Evolutionary conservation across 1,140 invertebrate genomes (phyloP).

Genomic region (Procambarus virginalis): DNA sequence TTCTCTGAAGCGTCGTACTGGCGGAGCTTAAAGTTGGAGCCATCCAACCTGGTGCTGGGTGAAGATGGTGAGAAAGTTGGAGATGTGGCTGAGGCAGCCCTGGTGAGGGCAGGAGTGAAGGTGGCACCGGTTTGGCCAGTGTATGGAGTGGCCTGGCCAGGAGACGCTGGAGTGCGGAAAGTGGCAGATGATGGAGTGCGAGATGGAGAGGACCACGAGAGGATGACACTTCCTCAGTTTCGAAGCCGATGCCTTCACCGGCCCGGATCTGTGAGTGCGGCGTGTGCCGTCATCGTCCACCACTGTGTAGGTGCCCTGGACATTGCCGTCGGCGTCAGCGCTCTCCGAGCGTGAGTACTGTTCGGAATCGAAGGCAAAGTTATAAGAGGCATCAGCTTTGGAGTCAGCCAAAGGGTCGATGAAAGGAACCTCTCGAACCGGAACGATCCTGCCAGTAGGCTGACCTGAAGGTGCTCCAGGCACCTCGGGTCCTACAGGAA

Average conservation of each 20-base stretch:
- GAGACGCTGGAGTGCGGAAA: background rate
- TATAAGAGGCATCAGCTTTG: constrained; percentile 69
- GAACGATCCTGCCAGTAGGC: constrained; percentile 62
- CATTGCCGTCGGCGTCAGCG: constrained; percentile 71
- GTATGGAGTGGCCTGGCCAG: background rate
- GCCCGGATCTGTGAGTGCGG: constrained; percentile 57
- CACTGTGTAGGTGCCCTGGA: constrained; percentile 73
- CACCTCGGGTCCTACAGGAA: constrained; percentile 65
- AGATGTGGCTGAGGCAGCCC: too few species aligned
- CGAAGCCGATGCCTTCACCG: constrained; percentile 65
- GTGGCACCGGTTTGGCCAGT: background rate
- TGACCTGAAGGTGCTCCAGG: constrained; percentile 64
- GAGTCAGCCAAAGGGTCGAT: constrained; percentile 62
- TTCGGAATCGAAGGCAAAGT: constrained; percentile 71
- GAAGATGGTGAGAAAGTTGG: too few species aligned
- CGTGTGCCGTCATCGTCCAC: constrained; percentile 70
- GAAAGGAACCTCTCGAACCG: constrained; percentile 57
- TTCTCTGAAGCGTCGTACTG: constrained; percentile 34
- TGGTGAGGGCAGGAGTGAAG: background rate
- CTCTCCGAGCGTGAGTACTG: constrained; percentile 70
- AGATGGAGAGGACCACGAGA: constrained; percentile 37
- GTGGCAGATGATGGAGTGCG: background rate
- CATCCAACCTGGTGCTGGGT: too few species aligned
- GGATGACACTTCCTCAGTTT: constrained; percentile 59
- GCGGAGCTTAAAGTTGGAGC: background rate